These are phyloP conservation scores for Nesogale talazaci DNA, from an alignment of 2,113 vertebrate species.

Conservation along the genomic window DNA sequence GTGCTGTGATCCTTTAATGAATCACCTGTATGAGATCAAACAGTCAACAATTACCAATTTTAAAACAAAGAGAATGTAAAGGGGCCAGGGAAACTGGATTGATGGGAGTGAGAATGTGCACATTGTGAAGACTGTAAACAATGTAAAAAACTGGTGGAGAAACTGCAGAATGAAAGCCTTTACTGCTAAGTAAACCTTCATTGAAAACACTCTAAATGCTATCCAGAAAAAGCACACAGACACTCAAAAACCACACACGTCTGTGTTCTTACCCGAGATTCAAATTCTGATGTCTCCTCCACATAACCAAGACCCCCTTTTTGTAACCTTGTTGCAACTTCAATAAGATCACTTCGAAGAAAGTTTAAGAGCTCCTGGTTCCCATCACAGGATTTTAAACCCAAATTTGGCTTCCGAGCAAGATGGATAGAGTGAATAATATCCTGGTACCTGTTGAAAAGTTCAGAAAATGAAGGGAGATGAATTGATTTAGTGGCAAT, in stretches of 20 bases:
- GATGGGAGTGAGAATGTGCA: not conserved
- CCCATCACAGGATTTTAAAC: slow-evolving; percentile 93
- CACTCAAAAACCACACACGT: no score
- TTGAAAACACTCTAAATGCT: not conserved
- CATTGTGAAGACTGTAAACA: not conserved
- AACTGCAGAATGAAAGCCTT: not conserved
- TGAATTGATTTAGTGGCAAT: no score
- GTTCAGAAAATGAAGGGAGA: not conserved
- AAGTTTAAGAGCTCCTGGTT: slow-evolving; percentile 93
- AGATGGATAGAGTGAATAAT: slow-evolving; percentile 95
- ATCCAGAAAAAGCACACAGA: not conserved
- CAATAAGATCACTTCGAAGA: slow-evolving; percentile 95
- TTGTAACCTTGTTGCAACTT: slow-evolving; percentile 95
- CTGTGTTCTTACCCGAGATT: slow-evolving; percentile 89
- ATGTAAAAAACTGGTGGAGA: not conserved
- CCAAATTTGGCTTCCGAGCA: slow-evolving; percentile 91
- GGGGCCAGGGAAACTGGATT: not conserved
- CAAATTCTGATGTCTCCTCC: slow-evolving; percentile 92
- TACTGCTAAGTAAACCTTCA: not conserved
- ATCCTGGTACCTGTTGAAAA: slow-evolving; percentile 92
- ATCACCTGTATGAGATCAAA: not conserved
- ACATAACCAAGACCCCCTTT: slow-evolving; percentile 97
- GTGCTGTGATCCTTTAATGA: not conserved
- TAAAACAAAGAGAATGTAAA: not conserved
- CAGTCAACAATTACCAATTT: not conserved